Percentiles rank a stretch among this genome's conserved stretches.
Evolutionary conservation across 2,113 vertebrate species (phyloP).

Genomic region (Uria lomvia): DNA sequence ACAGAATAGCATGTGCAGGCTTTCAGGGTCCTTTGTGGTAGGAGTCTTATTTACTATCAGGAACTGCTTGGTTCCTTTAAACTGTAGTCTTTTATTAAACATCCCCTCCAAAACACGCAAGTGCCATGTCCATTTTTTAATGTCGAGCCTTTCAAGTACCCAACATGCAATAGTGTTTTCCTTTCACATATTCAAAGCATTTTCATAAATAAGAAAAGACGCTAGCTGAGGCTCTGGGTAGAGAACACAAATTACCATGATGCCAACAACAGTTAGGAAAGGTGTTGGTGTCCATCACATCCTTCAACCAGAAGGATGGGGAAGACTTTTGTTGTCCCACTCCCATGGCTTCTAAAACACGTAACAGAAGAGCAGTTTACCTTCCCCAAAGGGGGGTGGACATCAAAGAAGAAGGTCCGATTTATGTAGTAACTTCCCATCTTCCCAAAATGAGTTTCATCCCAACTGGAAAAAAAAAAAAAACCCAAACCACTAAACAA

Average conservation of each 20-base stretch:
- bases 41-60: neutral
- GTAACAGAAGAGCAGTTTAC: slow-evolving; percentile 65
- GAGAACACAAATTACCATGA: neutral
- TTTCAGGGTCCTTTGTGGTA: neutral
- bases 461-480: slow-evolving; percentile 85
- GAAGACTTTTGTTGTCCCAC: neutral
- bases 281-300: neutral
- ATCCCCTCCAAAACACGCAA: neutral
- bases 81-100: neutral
- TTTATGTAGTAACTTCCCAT: slow-evolving; percentile 99
- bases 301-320: neutral
- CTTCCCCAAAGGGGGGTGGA: slow-evolving; percentile 96
- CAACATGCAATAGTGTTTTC: neutral
- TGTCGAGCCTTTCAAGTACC: neutral
- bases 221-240: neutral
- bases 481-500: neutral
- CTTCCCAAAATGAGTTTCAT: slow-evolving; percentile 99
- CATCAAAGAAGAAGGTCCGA: slow-evolving; percentile 97
- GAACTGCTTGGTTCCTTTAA: neutral
- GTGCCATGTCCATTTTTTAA: neutral
- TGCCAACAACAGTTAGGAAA: neutral
- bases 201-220: neutral
- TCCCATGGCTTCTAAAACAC: neutral
- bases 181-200: neutral
- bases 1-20: neutral